These are phyloP conservation scores for Zelostemma sp. DNA, from an alignment of 1,140 invertebrate species.

Conservation along the genomic window DNA sequence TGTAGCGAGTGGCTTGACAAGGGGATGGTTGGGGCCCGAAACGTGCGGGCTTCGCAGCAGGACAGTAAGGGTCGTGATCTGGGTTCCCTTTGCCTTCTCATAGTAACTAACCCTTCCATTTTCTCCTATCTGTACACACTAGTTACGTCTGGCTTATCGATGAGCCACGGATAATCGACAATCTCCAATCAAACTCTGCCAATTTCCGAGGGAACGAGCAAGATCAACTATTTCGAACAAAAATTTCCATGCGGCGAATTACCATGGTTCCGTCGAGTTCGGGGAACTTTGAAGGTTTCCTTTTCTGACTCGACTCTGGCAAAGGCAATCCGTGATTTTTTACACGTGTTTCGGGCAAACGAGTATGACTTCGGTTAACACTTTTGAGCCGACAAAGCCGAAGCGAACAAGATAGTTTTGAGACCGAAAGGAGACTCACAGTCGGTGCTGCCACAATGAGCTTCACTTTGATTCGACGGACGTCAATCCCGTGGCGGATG, in stretches of 20 bases:
- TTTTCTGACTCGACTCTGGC: no score
- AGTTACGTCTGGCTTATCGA: slow-evolving; percentile 44
- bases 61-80: slow-evolving; percentile 46
- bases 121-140: slow-evolving; percentile 22
- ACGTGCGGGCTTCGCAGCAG: slow-evolving; percentile 50
- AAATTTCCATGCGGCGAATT: no score
- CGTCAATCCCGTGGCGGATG: slow-evolving; percentile 43
- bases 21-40: slow-evolving; percentile 34
- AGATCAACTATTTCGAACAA: not conserved
- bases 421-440: no score
- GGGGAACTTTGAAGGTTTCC: no score
- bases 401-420: not conserved
- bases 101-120: slow-evolving; percentile 27
- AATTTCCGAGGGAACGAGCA: not conserved
- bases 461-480: slow-evolving; percentile 53
- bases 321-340: no score
- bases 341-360: no score
- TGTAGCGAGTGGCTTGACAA: slow-evolving; percentile 48
- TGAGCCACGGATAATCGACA: slow-evolving; percentile 54
- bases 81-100: slow-evolving; percentile 38
- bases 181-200: slow-evolving; percentile 13
- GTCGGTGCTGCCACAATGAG: slow-evolving; percentile 27
- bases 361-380: no score
- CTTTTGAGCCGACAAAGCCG: not conserved
- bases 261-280: no score